Percentiles rank a stretch among this genome's conserved stretches.
These are phyloP conservation scores for Sinopyrophorus schimmeli DNA, from an alignment of 2,888 invertebrate genomes.

Conservation along the genomic window DNA sequence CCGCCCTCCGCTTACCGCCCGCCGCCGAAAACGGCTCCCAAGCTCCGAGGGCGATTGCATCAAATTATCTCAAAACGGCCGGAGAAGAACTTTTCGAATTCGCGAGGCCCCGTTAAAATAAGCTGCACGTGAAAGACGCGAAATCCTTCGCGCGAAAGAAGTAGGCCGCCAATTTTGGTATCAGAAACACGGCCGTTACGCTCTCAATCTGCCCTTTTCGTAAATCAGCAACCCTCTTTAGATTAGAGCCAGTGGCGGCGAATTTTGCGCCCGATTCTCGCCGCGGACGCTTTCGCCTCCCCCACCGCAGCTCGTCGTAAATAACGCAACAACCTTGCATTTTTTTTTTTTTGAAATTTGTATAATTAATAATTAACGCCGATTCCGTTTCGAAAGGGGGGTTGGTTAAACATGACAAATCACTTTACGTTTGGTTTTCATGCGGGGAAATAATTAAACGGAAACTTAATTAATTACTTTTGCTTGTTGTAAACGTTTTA, in stretches of 20 bases:
- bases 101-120: constrained; percentile 6
- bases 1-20: not conserved
- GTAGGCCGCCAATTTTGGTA: not conserved
- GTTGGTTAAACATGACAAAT: no score
- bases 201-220: constrained; percentile 5
- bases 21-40: constrained; percentile 6
- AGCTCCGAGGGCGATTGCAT: constrained; percentile 7
- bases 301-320: no score
- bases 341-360: no score
- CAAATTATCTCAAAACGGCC: constrained; percentile 4
- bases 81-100: constrained; percentile 5
- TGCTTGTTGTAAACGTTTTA: no score
- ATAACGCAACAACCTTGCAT: no score
- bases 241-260: not conserved
- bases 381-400: no score
- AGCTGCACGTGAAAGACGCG: not conserved
- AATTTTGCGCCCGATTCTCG: no score
- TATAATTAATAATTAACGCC: no score
- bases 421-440: no score
- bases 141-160: constrained; percentile 3
- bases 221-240: constrained; percentile 3
- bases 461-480: no score
- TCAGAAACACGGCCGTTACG: not conserved
- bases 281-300: no score
- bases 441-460: no score